Conservation (phyloP, 2,888 invertebrate species). For the Thelaira solivaga region DNA sequence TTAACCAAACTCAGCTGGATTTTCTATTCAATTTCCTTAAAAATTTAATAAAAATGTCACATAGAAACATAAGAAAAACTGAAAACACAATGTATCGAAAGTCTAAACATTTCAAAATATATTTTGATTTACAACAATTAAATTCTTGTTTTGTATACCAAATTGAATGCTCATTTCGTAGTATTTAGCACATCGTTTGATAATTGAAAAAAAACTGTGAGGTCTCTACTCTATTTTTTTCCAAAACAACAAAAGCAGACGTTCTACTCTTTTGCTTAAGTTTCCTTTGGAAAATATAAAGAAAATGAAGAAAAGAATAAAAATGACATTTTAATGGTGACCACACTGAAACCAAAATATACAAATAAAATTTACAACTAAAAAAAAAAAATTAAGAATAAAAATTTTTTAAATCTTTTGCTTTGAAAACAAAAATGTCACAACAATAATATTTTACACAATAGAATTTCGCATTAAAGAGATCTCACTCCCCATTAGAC, state of each 20-base stretch:
- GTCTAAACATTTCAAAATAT: neutral
- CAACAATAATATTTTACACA: conserved; percentile 42
- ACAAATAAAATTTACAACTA: conserved; percentile 59
- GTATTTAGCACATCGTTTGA: conserved; percentile 53
- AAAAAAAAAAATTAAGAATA: conserved; percentile 45
- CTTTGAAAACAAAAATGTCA: conserved; percentile 44
- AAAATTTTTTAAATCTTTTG: neutral
- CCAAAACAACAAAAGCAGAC: conserved; percentile 13
- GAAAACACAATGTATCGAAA: neutral
- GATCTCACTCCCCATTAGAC: conserved; percentile 56
- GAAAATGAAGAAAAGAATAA: conserved; percentile 29
- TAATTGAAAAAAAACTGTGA: conserved; percentile 45
- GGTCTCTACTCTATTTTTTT: conserved; percentile 27
- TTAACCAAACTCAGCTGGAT: conserved; percentile 19
- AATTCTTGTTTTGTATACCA: neutral
- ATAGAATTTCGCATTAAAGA: conserved; percentile 47
- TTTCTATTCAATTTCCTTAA: conserved; percentile 11
- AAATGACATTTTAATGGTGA: conserved; percentile 75
- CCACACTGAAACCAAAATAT: conserved; percentile 75
- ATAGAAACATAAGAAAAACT: neutral
- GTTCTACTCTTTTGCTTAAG: conserved; percentile 36
- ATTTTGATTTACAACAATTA: conserved; percentile 43
- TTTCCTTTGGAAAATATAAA: neutral
- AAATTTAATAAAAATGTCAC: conserved; percentile 46
- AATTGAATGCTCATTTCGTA: conserved; percentile 52